phyloP scores from a whole-genome alignment of 2,888 invertebrate genomes.

The Ophion ellenae region DNA sequence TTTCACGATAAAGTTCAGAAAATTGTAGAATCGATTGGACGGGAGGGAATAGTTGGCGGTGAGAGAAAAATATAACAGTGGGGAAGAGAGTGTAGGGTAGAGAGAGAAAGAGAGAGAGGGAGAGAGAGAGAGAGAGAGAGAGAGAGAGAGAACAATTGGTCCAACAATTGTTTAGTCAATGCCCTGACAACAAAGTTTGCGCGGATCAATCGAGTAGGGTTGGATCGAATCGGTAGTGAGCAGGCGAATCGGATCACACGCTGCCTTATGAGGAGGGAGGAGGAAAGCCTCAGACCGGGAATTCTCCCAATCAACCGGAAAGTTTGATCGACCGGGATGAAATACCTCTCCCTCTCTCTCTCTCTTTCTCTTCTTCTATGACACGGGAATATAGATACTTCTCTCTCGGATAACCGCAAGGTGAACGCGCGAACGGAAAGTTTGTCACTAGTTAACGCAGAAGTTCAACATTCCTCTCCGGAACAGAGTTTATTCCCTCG shows the following conservation, averaged over 20 bases:
- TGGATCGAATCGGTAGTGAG: slow-evolving; percentile 38
- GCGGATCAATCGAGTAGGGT: slow-evolving; percentile 8
- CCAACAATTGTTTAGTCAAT: slow-evolving; percentile 51
- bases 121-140: neutral
- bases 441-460: slow-evolving; percentile 53
- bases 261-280: slow-evolving; percentile 40
- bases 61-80: neutral
- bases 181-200: slow-evolving; percentile 51
- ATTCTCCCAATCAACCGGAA: slow-evolving; percentile 69
- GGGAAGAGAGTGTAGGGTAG: neutral
- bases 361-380: slow-evolving; percentile 8
- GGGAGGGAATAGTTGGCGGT: no score
- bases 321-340: slow-evolving; percentile 66
- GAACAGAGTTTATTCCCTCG: slow-evolving; percentile 29
- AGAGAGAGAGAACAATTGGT: neutral
- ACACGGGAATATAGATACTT: slow-evolving; percentile 26
- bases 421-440: slow-evolving; percentile 40
- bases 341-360: slow-evolving; percentile 47
- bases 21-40: no score
- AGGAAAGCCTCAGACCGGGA: slow-evolving; percentile 48
- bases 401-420: slow-evolving; percentile 47
- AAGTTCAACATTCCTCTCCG: slow-evolving; percentile 44
- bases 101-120: neutral
- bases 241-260: slow-evolving; percentile 44
- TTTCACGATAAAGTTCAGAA: no score